These are phyloP conservation scores for Arrhamphus sclerolepis DNA, from an alignment of 2,797 vertebrate genomes.

Conservation along the genomic window DNA sequence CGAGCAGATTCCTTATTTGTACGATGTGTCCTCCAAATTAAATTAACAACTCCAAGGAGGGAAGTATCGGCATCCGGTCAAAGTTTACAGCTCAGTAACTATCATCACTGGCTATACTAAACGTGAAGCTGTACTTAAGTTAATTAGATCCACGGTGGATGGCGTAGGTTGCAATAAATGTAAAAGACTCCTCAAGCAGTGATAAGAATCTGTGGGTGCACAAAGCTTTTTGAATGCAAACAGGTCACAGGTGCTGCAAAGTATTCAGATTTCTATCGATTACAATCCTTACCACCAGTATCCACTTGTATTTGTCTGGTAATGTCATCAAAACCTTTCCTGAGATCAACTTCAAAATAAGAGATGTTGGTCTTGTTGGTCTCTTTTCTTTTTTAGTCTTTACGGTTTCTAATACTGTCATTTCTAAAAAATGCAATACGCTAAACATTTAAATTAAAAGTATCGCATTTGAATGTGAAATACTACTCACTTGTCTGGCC, in stretches of 20 bases:
- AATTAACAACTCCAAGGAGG: not conserved
- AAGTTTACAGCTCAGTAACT: not conserved
- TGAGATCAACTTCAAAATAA: too few species aligned
- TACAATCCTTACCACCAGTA: constrained; percentile 26
- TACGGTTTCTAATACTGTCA: not conserved
- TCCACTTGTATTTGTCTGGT: not conserved
- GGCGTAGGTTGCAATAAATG: not conserved
- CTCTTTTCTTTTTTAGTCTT: not conserved
- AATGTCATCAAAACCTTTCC: constrained; percentile 3
- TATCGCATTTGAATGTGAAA: constrained; percentile 32
- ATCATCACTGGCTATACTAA: not conserved
- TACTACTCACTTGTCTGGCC: constrained; percentile 91
- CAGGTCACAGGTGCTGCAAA: too few species aligned
- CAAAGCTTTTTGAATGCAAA: not conserved
- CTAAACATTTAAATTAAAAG: constrained; percentile 5
- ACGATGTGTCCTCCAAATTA: not conserved
- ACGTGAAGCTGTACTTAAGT: not conserved
- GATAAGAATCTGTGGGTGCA: constrained; percentile 7
- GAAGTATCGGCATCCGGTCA: not conserved
- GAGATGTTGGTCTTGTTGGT: too few species aligned
- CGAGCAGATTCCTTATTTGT: not conserved
- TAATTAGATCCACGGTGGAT: not conserved
- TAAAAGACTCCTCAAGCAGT: constrained; percentile 18
- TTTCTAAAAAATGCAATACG: not conserved
- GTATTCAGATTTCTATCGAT: not conserved